Percentiles rank a stretch among this genome's conserved stretches.
phyloP scores from a whole-genome alignment of 1,140 invertebrate genomes.

The Drosophila takahashii region DNA sequence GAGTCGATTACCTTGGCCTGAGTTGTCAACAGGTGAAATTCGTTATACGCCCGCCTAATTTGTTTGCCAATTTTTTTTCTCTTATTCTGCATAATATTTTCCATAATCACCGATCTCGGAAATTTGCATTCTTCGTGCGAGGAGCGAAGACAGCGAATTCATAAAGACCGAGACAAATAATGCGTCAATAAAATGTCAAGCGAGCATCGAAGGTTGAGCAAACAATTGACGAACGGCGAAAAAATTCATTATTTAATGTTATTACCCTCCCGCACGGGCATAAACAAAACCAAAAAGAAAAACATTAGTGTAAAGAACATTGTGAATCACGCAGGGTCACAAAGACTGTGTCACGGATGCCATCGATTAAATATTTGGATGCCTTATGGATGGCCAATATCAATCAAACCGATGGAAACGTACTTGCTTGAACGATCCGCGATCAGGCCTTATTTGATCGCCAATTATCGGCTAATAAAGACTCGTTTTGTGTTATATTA shows the following conservation, averaged over 20 bases:
- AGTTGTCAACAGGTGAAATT: slow-evolving; percentile 72
- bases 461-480: slow-evolving; percentile 42
- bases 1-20: slow-evolving; percentile 68
- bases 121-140: slow-evolving; percentile 63
- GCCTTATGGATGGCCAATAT: slow-evolving; percentile 30
- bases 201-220: slow-evolving; percentile 58
- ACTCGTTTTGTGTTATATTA: slow-evolving; percentile 35
- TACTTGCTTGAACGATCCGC: slow-evolving; percentile 1
- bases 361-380: slow-evolving; percentile 24
- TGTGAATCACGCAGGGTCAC: slow-evolving; percentile 14
- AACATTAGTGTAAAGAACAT: slow-evolving; percentile 38
- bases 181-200: slow-evolving; percentile 69
- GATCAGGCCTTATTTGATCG: slow-evolving; percentile 34
- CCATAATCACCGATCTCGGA: slow-evolving; percentile 49
- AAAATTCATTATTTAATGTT: slow-evolving; percentile 64
- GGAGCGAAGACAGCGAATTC: slow-evolving; percentile 14
- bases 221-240: slow-evolving; percentile 48
- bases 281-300: slow-evolving; percentile 17
- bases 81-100: slow-evolving; percentile 67
- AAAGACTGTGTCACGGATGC: slow-evolving; percentile 20
- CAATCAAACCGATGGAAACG: slow-evolving; percentile 18
- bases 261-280: slow-evolving; percentile 45
- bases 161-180: slow-evolving; percentile 39
- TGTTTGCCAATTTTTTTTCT: slow-evolving; percentile 23
- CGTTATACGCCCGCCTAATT: too few relatives aligned